phyloP scores from a whole-genome alignment of 2,888 invertebrate genomes.

The Pantelozetes paolii region DNA sequence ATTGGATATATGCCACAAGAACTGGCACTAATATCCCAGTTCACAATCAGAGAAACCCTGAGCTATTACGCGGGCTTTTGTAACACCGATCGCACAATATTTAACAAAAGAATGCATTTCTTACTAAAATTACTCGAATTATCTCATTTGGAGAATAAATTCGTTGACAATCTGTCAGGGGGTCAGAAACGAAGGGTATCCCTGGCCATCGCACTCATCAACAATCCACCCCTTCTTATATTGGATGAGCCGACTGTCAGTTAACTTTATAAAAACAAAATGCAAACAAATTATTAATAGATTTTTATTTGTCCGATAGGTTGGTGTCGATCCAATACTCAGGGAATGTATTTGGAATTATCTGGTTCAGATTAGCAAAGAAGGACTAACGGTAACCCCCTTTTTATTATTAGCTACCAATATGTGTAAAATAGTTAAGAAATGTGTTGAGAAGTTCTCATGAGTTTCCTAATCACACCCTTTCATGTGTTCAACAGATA shows the following conservation, averaged over 20 bases:
- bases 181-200: constrained; percentile 87
- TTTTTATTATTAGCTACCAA: neutral
- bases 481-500: neutral
- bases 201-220: constrained; percentile 85
- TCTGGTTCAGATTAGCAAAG: constrained; percentile 36
- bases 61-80: constrained; percentile 54
- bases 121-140: constrained; percentile 53
- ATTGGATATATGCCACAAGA: constrained; percentile 94
- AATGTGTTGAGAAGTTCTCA: too few relatives aligned
- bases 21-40: constrained; percentile 47
- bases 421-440: too few relatives aligned
- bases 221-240: constrained; percentile 84
- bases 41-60: constrained; percentile 54
- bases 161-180: constrained; percentile 55
- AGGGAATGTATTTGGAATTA: constrained; percentile 41
- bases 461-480: neutral
- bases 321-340: constrained; percentile 41
- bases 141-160: constrained; percentile 48
- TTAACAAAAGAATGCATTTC: constrained; percentile 51
- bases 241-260: constrained; percentile 63
- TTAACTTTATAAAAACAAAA: neutral
- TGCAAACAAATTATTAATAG: neutral
- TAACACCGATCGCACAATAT: constrained; percentile 49
- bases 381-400: constrained; percentile 36
- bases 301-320: neutral